Percentiles rank a stretch among this genome's conserved stretches.
These are phyloP conservation scores for Caradrina clavipalpis DNA, from an alignment of 2,888 invertebrate species.

Conservation along the genomic window DNA sequence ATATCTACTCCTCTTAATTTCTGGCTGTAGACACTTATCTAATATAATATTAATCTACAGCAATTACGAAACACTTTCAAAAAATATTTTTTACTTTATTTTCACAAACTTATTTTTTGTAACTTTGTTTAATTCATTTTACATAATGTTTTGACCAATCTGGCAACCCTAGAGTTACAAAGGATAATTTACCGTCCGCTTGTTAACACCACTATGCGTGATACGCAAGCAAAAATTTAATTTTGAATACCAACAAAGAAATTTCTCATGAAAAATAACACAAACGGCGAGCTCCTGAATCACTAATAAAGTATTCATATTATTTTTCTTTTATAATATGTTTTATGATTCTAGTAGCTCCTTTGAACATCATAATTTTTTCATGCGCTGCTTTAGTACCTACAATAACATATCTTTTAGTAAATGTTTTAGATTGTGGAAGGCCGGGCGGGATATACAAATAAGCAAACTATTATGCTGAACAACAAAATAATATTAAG, in stretches of 20 bases:
- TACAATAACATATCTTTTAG: background rate
- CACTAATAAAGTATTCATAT: slow-evolving; percentile 21
- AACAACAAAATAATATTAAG: no score
- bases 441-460: no score
- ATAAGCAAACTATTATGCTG: no score
- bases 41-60: background rate
- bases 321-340: background rate
- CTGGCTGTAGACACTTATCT: background rate
- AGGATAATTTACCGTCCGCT: background rate
- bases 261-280: slow-evolving; percentile 2
- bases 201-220: slow-evolving; percentile 6
- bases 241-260: background rate
- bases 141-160: slow-evolving; percentile 6
- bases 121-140: background rate
- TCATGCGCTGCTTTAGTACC: background rate
- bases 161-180: slow-evolving; percentile 4
- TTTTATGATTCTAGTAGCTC: background rate
- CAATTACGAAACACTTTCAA: background rate
- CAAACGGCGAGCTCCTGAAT: slow-evolving; percentile 6
- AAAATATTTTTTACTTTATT: background rate
- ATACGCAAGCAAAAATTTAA: slow-evolving; percentile 1
- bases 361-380: slow-evolving; percentile 1
- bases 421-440: no score
- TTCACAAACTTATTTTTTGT: background rate
- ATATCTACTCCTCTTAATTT: background rate